phyloP scores from a whole-genome alignment of 2,113 vertebrate species.

The Macrotis lagotis region DNA sequence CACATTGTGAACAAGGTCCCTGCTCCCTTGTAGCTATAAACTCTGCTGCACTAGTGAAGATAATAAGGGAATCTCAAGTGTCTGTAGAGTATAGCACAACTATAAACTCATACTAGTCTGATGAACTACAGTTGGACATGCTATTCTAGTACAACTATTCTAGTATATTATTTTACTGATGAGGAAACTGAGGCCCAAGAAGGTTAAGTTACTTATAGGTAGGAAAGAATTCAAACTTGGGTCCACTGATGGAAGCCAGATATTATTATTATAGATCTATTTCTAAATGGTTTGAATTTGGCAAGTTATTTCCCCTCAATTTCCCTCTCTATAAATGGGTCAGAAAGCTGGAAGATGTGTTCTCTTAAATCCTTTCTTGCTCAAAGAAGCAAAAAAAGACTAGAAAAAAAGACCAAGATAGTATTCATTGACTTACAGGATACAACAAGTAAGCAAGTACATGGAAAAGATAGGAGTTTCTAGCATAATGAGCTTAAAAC shows the following conservation, averaged over 20 bases:
- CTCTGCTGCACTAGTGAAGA: too few species aligned
- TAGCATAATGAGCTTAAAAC: not conserved
- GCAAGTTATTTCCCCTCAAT: not conserved
- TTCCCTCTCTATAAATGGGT: not conserved
- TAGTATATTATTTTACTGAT: not conserved
- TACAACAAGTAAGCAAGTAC: not conserved
- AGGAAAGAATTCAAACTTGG: not conserved
- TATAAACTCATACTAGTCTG: too few species aligned
- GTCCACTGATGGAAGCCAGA: not conserved
- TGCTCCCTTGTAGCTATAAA: too few species aligned
- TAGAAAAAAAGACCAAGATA: not conserved
- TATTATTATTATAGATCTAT: not conserved
- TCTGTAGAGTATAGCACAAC: too few species aligned
- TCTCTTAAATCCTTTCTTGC: not conserved
- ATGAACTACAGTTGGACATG: too few species aligned
- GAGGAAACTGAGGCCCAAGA: not conserved
- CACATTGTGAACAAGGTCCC: too few species aligned
- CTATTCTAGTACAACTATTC: too few species aligned
- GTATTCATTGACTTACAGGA: not conserved
- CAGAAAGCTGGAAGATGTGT: not conserved
- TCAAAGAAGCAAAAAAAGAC: not conserved
- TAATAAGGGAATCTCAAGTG: too few species aligned
- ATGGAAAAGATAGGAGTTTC: not conserved
- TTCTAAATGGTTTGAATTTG: not conserved
- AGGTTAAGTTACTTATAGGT: not conserved